A percentile compares a stretch with the other conserved stretches of the same genome.
Evolutionary conservation across 2,113 vertebrate genomes (phyloP).

Genomic region (Progne subis): DNA sequence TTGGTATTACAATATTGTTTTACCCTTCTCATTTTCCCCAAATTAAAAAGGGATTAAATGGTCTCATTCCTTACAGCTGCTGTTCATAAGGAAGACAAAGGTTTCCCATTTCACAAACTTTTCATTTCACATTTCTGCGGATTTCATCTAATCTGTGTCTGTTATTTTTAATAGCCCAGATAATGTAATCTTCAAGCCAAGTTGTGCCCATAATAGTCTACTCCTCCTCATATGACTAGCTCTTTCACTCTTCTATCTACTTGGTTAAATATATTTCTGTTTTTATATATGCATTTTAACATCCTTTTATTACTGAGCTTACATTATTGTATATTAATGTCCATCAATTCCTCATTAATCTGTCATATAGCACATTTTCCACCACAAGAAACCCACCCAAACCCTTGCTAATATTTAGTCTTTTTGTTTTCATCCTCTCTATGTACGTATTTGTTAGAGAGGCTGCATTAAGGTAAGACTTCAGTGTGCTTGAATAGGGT

Average conservation of each 20-base stretch:
- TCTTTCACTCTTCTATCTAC: not conserved
- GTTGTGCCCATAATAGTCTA: not conserved
- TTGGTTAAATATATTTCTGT: not conserved
- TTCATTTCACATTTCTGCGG: not conserved
- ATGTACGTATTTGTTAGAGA: not conserved
- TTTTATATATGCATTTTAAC: constrained; percentile 20
- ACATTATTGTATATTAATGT: constrained; percentile 20
- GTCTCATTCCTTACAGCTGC: not conserved
- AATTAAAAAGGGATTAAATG: not conserved
- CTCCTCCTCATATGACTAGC: not conserved
- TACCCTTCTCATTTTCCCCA: not conserved
- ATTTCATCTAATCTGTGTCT: not conserved
- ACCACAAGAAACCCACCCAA: not conserved
- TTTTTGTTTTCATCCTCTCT: not conserved
- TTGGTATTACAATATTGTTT: not conserved
- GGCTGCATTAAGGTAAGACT: not conserved
- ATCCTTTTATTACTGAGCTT: constrained; percentile 6
- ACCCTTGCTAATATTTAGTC: not conserved
- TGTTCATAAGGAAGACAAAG: not conserved
- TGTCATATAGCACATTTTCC: not conserved
- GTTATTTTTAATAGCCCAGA: not conserved
- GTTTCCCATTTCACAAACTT: not conserved
- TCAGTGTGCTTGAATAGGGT: not conserved
- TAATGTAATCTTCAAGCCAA: not conserved
- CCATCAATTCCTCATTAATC: constrained; percentile 24